phyloP scores from a whole-genome alignment of 2,888 invertebrate species.

The Rhagophthalmus giganteus region DNA sequence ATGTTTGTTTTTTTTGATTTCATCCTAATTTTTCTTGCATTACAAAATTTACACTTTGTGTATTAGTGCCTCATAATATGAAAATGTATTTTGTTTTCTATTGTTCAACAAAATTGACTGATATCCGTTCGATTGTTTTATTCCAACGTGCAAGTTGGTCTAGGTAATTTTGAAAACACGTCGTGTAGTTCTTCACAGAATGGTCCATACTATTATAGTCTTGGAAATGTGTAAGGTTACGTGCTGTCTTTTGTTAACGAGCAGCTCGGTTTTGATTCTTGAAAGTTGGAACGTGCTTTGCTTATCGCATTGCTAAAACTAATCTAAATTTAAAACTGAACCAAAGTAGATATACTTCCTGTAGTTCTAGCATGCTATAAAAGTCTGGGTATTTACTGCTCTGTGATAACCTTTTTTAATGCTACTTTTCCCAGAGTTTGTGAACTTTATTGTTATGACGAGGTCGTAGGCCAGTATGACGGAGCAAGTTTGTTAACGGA shows the following conservation, averaged over 20 bases:
- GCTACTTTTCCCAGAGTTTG: conserved; percentile 22
- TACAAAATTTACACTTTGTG: conserved; percentile 29
- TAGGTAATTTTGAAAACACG: conserved; percentile 21
- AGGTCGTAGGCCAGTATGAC: conserved; percentile 27
- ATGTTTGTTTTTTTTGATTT: conserved; percentile 33
- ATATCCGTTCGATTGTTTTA: conserved; percentile 22
- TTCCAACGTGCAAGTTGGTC: conserved; percentile 19
- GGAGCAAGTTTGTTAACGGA: conserved; percentile 21
- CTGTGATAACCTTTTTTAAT: conserved; percentile 28
- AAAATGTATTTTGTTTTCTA: conserved; percentile 30
- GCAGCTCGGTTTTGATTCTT: conserved; percentile 7
- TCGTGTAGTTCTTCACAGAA: conserved; percentile 25
- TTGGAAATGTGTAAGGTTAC: conserved; percentile 20
- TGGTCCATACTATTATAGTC: conserved; percentile 28
- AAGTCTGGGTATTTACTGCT: conserved; percentile 27
- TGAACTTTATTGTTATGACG: conserved; percentile 4
- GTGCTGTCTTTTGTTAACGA: conserved; percentile 20
- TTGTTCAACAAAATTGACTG: conserved; percentile 28
- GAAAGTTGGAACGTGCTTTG: background rate
- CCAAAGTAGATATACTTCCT: conserved; percentile 16
- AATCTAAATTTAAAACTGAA: conserved; percentile 9
- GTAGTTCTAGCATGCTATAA: conserved; percentile 6
- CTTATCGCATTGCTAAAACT: conserved; percentile 2
- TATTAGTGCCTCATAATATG: conserved; percentile 37
- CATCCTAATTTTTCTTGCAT: conserved; percentile 25